Base-by-base conservation (phyloP, 2,113 vertebrate species). In the Psettodes erumei region DNA sequence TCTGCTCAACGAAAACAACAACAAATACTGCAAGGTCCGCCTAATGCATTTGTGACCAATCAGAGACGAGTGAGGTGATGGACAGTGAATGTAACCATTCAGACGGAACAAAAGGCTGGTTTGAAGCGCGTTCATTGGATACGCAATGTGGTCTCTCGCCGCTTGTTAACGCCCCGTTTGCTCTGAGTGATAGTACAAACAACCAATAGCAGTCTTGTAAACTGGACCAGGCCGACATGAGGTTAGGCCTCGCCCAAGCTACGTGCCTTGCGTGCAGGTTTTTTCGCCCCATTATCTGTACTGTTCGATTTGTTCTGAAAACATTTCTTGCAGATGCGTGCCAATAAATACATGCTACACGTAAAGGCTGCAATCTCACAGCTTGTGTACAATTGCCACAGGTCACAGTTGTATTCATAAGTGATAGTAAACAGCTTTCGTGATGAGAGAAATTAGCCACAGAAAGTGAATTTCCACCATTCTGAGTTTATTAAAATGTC, bases 1-100 rank as follows among this genome's bases (percentile, higher is more conserved):
- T 71, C 69, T 64, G 69, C 47, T 45, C 25, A 35, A 82, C 79
- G 63, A 89, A 87, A 93, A 93, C 90, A 94, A 93, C 91, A 94
- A 93, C 91, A 93, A 90, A 91, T 7, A 1, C 27, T 10, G 12
- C 23, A 28, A 50, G 62, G 59, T 74, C 79, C 84, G 37, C 82
- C 85, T 13, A 7, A 15, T 6, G 5, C 15, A 45, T 23, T 1
- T 1, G 0, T 47, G 47, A 60, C 93, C 86, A 92, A 92, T 92
- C 40, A 77, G 10, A 81, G 13, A n/a, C 2, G 6, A 48, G 19
- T 0, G 4, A 0, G 6, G 1, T 11, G 30, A 82, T 33, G 35
- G 82, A 85, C 55, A 33, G 38, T 0, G 0, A 0, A 0, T 13
- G 0, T n/a, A 35, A 33, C 89, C 76, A 90, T 2, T 90, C 13